A percentile compares a stretch with the other conserved stretches of the same genome.
phyloP scores from a whole-genome alignment of 2,113 vertebrate genomes.

The Terrapene triunguis region DNA sequence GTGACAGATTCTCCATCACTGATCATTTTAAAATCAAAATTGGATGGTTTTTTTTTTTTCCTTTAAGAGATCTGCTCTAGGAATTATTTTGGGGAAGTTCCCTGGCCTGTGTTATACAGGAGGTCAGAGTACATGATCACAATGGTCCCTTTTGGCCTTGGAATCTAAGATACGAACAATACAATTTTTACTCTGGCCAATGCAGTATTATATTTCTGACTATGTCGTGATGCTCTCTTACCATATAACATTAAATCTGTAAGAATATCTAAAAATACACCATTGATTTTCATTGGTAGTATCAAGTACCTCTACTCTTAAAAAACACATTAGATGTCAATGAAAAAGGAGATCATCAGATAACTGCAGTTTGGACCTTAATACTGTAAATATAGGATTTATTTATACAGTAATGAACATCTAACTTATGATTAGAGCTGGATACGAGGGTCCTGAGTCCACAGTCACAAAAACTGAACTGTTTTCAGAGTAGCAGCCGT shows the following conservation, averaged over 20 bases:
- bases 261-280: not conserved
- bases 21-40: not conserved
- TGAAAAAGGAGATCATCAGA: not conserved
- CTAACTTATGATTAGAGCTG: not conserved
- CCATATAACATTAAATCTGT: not conserved
- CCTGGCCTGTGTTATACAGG: not conserved
- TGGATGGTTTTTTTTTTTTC: not conserved
- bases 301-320: not conserved
- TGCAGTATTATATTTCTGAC: not conserved
- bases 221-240: not conserved
- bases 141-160: not conserved
- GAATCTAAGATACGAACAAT: not conserved
- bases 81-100: not conserved
- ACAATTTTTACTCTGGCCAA: constrained; percentile 33
- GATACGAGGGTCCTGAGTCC: not conserved
- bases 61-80: not conserved
- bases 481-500: not conserved
- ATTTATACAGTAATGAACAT: not conserved
- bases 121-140: not conserved
- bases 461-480: not conserved
- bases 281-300: not conserved
- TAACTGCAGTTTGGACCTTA: not conserved
- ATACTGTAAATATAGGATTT: not conserved
- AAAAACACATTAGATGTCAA: not conserved
- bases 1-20: not conserved